phyloP scores from a whole-genome alignment of 2,888 invertebrate species.

The Andrena haemorrhoa region DNA sequence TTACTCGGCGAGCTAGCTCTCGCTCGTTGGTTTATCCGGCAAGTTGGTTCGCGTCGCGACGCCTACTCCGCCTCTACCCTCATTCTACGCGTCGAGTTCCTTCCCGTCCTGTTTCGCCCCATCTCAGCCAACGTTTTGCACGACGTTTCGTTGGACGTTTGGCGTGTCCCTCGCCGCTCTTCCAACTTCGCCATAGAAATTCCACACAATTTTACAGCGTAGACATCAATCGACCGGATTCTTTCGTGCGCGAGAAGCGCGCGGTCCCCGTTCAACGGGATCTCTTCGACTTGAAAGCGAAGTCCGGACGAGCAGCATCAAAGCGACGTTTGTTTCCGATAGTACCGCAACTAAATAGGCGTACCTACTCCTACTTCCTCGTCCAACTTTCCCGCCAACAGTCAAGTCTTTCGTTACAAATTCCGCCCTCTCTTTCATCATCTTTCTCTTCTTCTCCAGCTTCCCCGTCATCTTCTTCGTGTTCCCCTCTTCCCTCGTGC shows the following conservation, averaged over 20 bases:
- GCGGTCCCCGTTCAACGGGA: background rate
- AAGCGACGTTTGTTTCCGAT: slow-evolving; percentile 15
- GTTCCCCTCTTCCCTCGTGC: no score
- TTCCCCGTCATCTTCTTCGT: no score
- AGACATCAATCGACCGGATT: slow-evolving; percentile 9
- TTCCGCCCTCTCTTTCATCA: slow-evolving; percentile 7
- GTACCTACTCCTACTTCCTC: background rate
- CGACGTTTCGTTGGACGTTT: background rate
- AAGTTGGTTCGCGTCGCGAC: slow-evolving; percentile 30
- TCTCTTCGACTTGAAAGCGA: slow-evolving; percentile 16
- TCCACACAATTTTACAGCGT: slow-evolving; percentile 11
- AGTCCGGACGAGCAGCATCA: slow-evolving; percentile 19
- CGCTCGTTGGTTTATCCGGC: slow-evolving; percentile 66
- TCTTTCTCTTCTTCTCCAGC: background rate
- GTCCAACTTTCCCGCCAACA: slow-evolving; percentile 36
- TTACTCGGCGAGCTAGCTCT: slow-evolving; percentile 60
- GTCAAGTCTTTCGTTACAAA: slow-evolving; percentile 38
- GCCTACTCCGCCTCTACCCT: background rate
- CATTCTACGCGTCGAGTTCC: background rate
- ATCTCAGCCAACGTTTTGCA: background rate
- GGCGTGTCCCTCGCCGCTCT: background rate
- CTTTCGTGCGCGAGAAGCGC: slow-evolving; percentile 24
- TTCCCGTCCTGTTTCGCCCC: background rate
- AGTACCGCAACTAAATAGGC: background rate
- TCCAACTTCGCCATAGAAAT: slow-evolving; percentile 26